Evolutionary conservation across 2,113 vertebrate species (phyloP), one percentile per base, ranked within the genome.

Genomic region (Spea multiplicata): DNA sequence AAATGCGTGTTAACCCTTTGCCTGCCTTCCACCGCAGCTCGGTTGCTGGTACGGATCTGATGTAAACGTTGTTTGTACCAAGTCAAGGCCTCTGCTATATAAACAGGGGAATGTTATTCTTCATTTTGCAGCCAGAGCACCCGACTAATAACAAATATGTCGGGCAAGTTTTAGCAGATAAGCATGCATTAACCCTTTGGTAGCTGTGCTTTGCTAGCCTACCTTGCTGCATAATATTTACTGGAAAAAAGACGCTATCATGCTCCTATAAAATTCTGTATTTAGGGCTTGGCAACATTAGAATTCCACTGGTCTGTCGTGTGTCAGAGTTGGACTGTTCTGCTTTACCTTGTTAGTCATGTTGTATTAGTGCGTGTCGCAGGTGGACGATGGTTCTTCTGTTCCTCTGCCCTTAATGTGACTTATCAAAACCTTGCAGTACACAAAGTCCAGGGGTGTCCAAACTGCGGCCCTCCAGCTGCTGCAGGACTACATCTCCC

Each of bases 61-160:
- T 5, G 61, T 79, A 66, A 48, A 73, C 47, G 8, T 73, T 79
- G 64, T 79, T 78, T n/a, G n/a, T 66, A 30, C 44, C n/a, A 7
- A 46, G 59, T 78, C 67, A 71, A 79, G 70, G 76, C 70, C 61
- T n/a, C 45, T n/a, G 30, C 71, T 68, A 71, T 61, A 66, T 50
- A 80, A 80, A 80, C 71, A 80, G 14, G 64, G 64, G 62, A 17
- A 49, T 66, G 64, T 68, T 61, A 50, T 74, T 80, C 66, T 79
- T n/a, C 77, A 61, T 57, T 44, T 17, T 13, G 49, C 47, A 55
- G 70, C 69, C 68, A 79, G 77, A 30, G 44, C 66, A 61, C 44
- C 4, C 13, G 46, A 17, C 65, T 66, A 76, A 68, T 47, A 76
- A 68, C 65, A 69, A 66, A 55, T 67, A 49, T 67, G 1, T 52